Percentiles rank a stretch among this genome's conserved stretches.
These are phyloP conservation scores for Cepaea nemoralis DNA, from an alignment of 1,140 invertebrate species.

Conservation along the genomic window DNA sequence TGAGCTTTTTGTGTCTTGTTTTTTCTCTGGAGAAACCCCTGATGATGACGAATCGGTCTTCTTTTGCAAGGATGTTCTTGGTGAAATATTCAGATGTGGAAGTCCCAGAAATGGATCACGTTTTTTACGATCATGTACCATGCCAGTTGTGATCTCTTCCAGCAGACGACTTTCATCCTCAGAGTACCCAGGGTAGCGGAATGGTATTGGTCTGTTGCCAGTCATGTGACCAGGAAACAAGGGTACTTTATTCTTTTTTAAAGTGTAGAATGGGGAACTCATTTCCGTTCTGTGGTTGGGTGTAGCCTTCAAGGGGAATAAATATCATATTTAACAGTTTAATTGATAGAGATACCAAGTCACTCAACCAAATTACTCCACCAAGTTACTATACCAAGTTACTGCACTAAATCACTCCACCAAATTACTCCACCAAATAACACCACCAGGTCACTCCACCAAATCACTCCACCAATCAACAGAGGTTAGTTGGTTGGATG, in stretches of 20 bases:
- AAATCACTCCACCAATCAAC: background rate
- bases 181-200: slow-evolving; percentile 57
- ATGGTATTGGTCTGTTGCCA: slow-evolving; percentile 58
- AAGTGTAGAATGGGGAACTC: slow-evolving; percentile 32
- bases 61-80: background rate
- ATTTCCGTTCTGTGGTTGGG: background rate
- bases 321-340: background rate
- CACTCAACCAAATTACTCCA: background rate
- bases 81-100: slow-evolving; percentile 9
- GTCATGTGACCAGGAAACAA: slow-evolving; percentile 52
- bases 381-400: no score
- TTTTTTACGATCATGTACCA: slow-evolving; percentile 55
- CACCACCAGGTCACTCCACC: background rate
- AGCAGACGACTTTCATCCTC: slow-evolving; percentile 63
- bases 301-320: background rate
- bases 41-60: background rate
- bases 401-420: background rate
- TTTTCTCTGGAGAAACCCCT: background rate
- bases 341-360: background rate
- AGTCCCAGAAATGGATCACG: slow-evolving; percentile 41
- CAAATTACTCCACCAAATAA: background rate
- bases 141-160: slow-evolving; percentile 64
- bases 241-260: slow-evolving; percentile 37
- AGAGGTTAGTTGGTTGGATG: background rate
- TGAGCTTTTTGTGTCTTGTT: background rate